Percentiles rank a stretch among this genome's conserved stretches.
Conservation (phyloP, 2,797 vertebrate genomes). For the Nannoperca obscura region DNA sequence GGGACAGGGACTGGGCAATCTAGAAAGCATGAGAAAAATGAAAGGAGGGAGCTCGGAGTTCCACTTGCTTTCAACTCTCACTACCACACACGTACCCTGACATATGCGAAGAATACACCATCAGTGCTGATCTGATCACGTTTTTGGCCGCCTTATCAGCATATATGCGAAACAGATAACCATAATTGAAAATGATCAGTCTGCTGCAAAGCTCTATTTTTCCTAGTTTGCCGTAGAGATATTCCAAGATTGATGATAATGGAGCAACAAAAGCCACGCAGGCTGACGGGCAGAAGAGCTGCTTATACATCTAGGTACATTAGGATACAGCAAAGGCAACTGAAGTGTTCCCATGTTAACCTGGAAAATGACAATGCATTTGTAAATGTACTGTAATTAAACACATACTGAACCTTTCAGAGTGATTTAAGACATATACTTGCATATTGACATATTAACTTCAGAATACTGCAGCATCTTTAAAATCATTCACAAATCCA, state of each 20-base stretch:
- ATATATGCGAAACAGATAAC: slow-evolving; percentile 30
- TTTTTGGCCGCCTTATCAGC: slow-evolving; percentile 41
- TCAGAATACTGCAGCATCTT: not conserved
- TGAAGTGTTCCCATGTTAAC: no score
- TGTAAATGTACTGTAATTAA: not conserved
- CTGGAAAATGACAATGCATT: not conserved
- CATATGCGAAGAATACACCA: slow-evolving; percentile 18
- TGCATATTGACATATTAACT: no score
- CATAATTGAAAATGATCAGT: slow-evolving; percentile 60
- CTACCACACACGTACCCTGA: slow-evolving; percentile 12
- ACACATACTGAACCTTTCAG: not conserved
- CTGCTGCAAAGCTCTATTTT: slow-evolving; percentile 27
- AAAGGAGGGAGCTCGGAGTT: slow-evolving; percentile 44
- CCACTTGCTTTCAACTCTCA: slow-evolving; percentile 5
- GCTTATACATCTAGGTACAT: slow-evolving; percentile 1
- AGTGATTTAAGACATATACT: not conserved
- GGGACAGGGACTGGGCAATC: not conserved
- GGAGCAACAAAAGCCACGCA: slow-evolving; percentile 7
- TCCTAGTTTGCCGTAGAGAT: slow-evolving; percentile 34
- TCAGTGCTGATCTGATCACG: slow-evolving; percentile 47
- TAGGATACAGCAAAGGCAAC: not conserved
- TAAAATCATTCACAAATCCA: slow-evolving; percentile 15
- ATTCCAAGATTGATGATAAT: slow-evolving; percentile 42
- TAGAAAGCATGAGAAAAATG: slow-evolving; percentile 24
- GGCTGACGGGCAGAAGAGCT: not conserved